Base-by-base conservation (phyloP, 2,888 invertebrate genomes). In the Chorisops tibialis region DNA sequence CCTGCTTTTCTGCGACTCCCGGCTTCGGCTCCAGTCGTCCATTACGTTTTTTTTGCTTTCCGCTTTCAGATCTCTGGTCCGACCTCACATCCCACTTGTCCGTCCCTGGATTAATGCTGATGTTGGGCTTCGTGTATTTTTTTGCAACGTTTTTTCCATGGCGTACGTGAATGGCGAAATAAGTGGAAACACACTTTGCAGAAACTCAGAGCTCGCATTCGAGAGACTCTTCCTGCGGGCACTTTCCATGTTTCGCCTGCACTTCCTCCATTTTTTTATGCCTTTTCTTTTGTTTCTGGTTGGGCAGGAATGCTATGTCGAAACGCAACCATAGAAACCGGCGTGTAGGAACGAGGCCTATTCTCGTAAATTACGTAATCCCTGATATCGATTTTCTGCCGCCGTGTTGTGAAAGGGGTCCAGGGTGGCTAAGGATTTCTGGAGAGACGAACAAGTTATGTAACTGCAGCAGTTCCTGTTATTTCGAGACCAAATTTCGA, bases 261-360 rank as follows among this genome's bases (percentile, higher is more conserved):
- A 47, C 59, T 62, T 59, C 58, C 62, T 51, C 58, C 59, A 62
- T 62, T 62, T 62, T 62, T 61, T 43, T 43, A 43, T 41, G 7
- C 18, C 41, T 59, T 30, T 38, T 18, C 50, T 50, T 49, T 59
- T 59, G 41, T 59, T 50, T 30, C 50, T 41, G 19, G 41, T 39
- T 39, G 22, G 50, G 61, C 21, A 52, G 24, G 56, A 56, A 56
- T 39, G 49, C 41, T 41, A 37, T 54, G 52, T 37, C 22, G 37
- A n/a, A 38, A 58, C 59, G 62, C 62, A 62, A 62, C 62, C 62
- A 62, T 62, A 62, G 62, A 62, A 62, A 62, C 62, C 59, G 22
- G 41, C 49, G 48, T 54, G 58, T 22, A 16, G 11, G 19, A 16
- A 22, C 21, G 30, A 50, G 30, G 49, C 49, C 59, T 51, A 51